Base-by-base conservation (phyloP, 2,113 vertebrate species). In the Butorides virescens region DNA sequence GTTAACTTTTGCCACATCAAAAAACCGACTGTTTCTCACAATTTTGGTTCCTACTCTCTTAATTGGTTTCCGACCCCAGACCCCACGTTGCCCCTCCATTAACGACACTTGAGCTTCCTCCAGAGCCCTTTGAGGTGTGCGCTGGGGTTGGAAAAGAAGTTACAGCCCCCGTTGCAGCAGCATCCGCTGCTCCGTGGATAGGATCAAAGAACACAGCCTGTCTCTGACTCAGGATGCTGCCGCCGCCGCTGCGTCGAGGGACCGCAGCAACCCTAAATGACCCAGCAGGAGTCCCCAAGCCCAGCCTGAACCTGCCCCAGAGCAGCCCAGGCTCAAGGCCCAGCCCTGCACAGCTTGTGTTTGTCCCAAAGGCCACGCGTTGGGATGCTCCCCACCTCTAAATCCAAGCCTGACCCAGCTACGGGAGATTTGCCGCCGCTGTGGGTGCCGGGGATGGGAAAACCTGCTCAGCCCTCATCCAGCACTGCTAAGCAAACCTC, bases 221-320 rank as follows among this genome's bases (percentile, higher is more conserved):
- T 4, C 55, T 42, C 65, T 32, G 50, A 30, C 66, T 87, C 80
- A 2, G 59, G 74, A 34, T 5, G 13, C 39, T 5, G 13, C 39
- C 1, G 1, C 47, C 8, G 66, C 7, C 0, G 2, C 59, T 10
- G 16, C 11, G 0, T 7, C 3, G 0, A 70, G 82, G 77, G 49
- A 59, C 66, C 2, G 2, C 58, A 27, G 21, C 4, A 32, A 16
- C 66, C 85, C 42, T 4, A 21, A 74, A 46, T 6, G 59, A 77
- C 68, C 88, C 79, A 37, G 17, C 34, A 4, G 4, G 6, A 50
- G 23, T 49, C 46, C 58, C 66, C 62, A 42, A 6, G 29, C 8
- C 30, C 23, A 2, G 21, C 1, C 0, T 20, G 61, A 86, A n/a
- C 53, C 29, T 1, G 0, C 44, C 79, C 86, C 56, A 15, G 32